Percentiles rank a stretch among this genome's conserved stretches.
Conservation (phyloP, 1,140 invertebrate species). For the Panonychus citri region DNA sequence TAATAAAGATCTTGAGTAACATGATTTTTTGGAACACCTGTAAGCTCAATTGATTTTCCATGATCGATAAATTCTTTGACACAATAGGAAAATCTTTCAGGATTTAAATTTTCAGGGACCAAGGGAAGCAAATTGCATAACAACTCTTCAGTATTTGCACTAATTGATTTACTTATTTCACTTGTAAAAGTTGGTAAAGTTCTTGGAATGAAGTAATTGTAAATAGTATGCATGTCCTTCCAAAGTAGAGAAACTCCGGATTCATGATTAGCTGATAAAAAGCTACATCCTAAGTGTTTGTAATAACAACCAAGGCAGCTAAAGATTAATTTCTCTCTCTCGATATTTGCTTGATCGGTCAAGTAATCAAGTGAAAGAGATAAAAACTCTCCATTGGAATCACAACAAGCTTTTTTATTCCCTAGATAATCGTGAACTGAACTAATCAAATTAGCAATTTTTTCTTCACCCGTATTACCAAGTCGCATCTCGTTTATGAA, state of each 20-base stretch:
- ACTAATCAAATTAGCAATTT: slow-evolving; percentile 3
- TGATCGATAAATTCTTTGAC: too few species aligned
- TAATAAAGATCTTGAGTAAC: too few species aligned
- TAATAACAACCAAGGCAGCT: slow-evolving; percentile 8
- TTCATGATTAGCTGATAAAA: background rate
- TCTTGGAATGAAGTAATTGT: slow-evolving; percentile 57
- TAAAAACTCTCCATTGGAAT: slow-evolving; percentile 7
- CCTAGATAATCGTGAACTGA: slow-evolving; percentile 6
- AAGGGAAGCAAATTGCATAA: too few species aligned
- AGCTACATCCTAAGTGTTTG: slow-evolving; percentile 1
- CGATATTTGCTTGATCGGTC: background rate
- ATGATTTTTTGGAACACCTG: too few species aligned
- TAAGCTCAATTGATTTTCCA: too few species aligned
- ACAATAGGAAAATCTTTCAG: too few species aligned
- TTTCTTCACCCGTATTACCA: background rate
- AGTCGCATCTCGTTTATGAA: background rate
- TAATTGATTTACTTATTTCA: slow-evolving; percentile 5
- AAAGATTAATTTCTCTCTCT: slow-evolving; percentile 2
- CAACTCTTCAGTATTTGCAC: slow-evolving; percentile 35
- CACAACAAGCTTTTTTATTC: slow-evolving; percentile 4
- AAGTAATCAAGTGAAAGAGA: background rate
- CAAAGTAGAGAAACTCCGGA: slow-evolving; percentile 33
- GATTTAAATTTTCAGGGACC: too few species aligned
- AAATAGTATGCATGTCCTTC: slow-evolving; percentile 47
- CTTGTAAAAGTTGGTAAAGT: slow-evolving; percentile 60